Conservation (phyloP, 2,797 vertebrate genomes). For the Heterohyrax brucei region DNA sequence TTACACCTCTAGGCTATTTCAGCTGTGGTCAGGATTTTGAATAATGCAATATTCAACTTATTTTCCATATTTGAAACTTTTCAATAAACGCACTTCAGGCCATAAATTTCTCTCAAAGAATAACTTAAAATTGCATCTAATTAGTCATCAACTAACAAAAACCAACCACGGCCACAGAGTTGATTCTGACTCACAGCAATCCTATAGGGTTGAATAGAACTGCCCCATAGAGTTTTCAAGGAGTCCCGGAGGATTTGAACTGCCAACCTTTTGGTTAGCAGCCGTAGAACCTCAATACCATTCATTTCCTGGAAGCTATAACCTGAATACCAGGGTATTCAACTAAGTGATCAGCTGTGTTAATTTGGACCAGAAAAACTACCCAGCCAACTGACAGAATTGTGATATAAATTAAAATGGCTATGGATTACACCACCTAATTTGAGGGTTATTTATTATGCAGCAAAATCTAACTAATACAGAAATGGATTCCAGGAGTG, state of each 20-base stretch:
- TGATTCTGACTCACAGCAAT: too few species aligned
- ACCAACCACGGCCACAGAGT: too few species aligned
- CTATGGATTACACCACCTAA: constrained; percentile 18
- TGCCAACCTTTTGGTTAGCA: too few species aligned
- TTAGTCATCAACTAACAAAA: not conserved
- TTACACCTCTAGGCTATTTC: not conserved
- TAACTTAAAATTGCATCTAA: not conserved
- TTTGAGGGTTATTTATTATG: not conserved
- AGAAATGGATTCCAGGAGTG: not conserved
- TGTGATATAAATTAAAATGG: constrained; percentile 8
- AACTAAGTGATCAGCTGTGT: not conserved
- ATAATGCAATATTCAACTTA: not conserved
- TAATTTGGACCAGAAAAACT: not conserved
- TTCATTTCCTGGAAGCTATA: too few species aligned
- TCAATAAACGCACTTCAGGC: not conserved
- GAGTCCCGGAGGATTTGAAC: too few species aligned
- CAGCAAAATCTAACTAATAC: constrained; percentile 31
- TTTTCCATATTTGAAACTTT: constrained; percentile 26
- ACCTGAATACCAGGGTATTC: too few species aligned
- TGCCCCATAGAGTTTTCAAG: too few species aligned
- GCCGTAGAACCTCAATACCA: too few species aligned
- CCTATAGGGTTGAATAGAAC: too few species aligned
- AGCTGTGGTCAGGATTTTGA: not conserved
- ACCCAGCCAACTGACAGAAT: not conserved
- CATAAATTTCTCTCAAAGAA: constrained; percentile 34